phyloP scores from a whole-genome alignment of 2,113 vertebrate species.

The Upupa epops region DNA sequence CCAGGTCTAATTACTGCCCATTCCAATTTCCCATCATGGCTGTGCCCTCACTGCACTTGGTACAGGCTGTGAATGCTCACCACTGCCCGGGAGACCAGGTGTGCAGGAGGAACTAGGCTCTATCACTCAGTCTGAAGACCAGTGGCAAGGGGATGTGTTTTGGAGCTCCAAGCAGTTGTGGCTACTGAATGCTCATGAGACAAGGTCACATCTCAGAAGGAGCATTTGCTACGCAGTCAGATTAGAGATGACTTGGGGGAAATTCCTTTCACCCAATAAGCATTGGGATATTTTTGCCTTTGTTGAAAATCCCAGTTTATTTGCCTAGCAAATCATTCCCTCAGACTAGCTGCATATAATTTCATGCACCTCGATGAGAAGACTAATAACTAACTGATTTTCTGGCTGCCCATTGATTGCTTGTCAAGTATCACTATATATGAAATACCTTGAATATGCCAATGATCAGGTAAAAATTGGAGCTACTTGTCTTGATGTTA shows the following conservation, averaged over 20 bases:
- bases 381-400: background rate
- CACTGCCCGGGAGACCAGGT: background rate
- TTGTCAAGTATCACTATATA: background rate
- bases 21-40: background rate
- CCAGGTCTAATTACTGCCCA: background rate
- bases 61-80: background rate
- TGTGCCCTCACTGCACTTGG: background rate
- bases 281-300: background rate
- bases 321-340: background rate
- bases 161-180: background rate
- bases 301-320: background rate
- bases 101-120: background rate
- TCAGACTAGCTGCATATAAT: background rate
- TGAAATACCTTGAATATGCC: background rate
- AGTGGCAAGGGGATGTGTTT: background rate
- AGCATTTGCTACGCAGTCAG: background rate
- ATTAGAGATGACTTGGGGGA: background rate
- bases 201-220: background rate
- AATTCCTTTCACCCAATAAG: background rate
- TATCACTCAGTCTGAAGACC: background rate
- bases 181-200: background rate
- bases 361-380: background rate
- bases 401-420: background rate
- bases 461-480: constrained; percentile 20
- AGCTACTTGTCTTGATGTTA: background rate